phyloP scores from a whole-genome alignment of 37 sponge, comb jelly and placozoan species.

The Tethya wilhelma region DNA sequence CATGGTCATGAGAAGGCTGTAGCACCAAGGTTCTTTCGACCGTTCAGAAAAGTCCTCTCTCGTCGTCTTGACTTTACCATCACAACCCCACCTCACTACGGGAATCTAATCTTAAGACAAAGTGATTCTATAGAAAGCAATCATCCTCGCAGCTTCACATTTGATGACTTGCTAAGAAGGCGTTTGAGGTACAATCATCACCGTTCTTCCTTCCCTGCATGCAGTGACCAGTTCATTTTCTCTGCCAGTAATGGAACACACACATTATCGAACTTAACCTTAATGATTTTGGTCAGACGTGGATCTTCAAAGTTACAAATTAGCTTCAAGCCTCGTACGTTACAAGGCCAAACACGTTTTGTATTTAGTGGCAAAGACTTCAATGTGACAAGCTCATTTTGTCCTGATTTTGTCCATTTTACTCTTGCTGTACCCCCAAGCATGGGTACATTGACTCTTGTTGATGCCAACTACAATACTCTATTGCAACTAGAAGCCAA shows the following conservation, averaged over 20 bases:
- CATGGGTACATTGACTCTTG: conserved; percentile 10
- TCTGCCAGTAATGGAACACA: neutral
- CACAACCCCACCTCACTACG: conserved; percentile 12
- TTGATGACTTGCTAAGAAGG: neutral
- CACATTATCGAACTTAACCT: too few relatives aligned
- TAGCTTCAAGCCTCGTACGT: neutral
- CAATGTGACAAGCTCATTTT: conserved; percentile 23
- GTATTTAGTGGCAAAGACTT: neutral
- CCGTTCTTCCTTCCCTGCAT: neutral
- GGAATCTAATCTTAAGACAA: conserved; percentile 9
- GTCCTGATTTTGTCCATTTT: conserved; percentile 29
- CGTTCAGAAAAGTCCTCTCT: neutral
- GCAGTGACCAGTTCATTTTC: conserved; percentile 30
- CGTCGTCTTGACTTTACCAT: neutral
- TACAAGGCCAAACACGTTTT: conserved; percentile 7
- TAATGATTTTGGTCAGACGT: conserved; percentile 30
- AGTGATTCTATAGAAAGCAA: too few relatives aligned
- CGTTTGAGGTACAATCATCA: conserved; percentile 1
- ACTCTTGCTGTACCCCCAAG: neutral
- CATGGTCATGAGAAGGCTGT: neutral
- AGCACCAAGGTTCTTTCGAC: conserved; percentile 7
- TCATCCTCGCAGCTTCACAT: conserved; percentile 2
- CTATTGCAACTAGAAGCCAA: neutral
- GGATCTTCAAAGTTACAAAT: neutral
- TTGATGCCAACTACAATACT: conserved; percentile 12